A percentile compares a stretch with the other conserved stretches of the same genome.
phyloP scores from a whole-genome alignment of 2,797 vertebrate species.

The Myotis pilosus region DNA sequence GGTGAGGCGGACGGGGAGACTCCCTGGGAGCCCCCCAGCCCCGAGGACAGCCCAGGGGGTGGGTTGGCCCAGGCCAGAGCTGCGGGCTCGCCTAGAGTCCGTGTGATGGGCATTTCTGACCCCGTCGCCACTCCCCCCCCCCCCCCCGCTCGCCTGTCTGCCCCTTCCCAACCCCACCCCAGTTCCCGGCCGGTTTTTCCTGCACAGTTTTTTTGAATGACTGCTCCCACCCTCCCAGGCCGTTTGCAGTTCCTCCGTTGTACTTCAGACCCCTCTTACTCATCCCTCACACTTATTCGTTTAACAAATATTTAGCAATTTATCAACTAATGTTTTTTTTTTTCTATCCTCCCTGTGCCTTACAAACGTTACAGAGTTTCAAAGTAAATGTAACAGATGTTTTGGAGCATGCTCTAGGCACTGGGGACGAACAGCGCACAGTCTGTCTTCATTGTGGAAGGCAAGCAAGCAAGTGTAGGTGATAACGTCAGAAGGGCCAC shows the following conservation, averaged over 20 bases:
- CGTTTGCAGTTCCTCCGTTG: background rate
- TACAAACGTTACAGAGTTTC: background rate
- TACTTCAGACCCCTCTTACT: background rate
- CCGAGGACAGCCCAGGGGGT: background rate
- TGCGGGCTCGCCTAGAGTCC: background rate
- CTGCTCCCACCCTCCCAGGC: background rate
- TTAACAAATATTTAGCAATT: background rate
- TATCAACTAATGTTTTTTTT: background rate
- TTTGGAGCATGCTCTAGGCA: background rate
- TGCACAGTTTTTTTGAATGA: background rate
- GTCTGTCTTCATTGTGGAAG: background rate
- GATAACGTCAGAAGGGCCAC: background rate
- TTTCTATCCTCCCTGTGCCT: background rate
- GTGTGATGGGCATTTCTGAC: background rate
- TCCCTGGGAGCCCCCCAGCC: background rate
- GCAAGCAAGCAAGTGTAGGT: too few relatives aligned
- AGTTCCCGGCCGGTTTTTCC: background rate
- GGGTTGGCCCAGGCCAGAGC: background rate
- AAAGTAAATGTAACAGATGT: background rate
- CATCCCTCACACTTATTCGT: background rate
- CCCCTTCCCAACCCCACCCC: background rate
- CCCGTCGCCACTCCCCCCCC: too few relatives aligned
- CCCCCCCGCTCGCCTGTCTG: background rate
- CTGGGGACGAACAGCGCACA: background rate
- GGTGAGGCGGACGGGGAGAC: conserved; percentile 77